Conservation (phyloP, 1,140 invertebrate species). For the Papilio polyxenes region DNA sequence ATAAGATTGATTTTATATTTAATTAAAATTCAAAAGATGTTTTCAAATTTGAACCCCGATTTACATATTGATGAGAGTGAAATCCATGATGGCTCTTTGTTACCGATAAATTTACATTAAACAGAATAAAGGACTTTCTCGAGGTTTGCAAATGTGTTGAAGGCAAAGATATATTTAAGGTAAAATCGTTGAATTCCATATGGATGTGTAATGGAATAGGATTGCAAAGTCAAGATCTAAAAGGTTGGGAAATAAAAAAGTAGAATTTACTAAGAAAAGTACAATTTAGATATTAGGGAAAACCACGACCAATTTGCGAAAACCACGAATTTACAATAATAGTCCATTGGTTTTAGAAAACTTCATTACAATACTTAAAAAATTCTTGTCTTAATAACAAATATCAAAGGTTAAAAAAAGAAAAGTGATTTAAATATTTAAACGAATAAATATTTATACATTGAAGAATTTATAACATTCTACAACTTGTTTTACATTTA, state of each 20-base stretch:
- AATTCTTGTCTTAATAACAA: too few species aligned
- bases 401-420: too few species aligned
- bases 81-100: conserved; percentile 54
- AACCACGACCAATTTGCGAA: too few species aligned
- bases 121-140: conserved; percentile 48
- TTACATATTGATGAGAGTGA: conserved; percentile 66
- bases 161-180: conserved; percentile 14
- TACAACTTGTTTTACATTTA: neutral
- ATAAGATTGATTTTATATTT: conserved; percentile 26
- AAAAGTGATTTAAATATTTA: too few species aligned
- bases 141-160: conserved; percentile 19
- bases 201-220: neutral
- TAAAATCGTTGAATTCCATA: neutral
- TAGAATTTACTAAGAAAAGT: neutral
- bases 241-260: neutral
- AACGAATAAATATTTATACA: too few species aligned
- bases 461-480: neutral
- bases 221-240: conserved; percentile 4
- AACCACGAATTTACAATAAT: too few species aligned
- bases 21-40: conserved; percentile 59
- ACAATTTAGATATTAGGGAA: too few species aligned
- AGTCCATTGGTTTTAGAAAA: too few species aligned
- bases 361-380: too few species aligned
- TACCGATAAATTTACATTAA: conserved; percentile 60
- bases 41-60: conserved; percentile 69